phyloP scores from a whole-genome alignment of 2,888 invertebrate species.

The Malacosoma neustria region DNA sequence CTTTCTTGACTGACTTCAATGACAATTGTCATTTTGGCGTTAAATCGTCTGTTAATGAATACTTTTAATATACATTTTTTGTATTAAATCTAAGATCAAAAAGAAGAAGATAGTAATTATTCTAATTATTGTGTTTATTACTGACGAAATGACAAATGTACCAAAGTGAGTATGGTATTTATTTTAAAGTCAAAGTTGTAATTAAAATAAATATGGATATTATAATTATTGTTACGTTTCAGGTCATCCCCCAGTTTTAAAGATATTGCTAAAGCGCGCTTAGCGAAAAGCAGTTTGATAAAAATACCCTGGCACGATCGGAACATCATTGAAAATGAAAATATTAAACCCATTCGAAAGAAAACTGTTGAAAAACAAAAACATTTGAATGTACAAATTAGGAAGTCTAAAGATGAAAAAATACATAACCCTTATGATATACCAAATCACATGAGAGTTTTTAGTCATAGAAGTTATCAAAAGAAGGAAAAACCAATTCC shows the following conservation, averaged over 20 bases:
- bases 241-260: slow-evolving; percentile 11
- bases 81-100: too few species aligned
- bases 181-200: too few species aligned
- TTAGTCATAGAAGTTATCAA: slow-evolving; percentile 9
- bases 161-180: too few species aligned
- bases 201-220: too few species aligned
- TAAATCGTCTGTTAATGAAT: too few species aligned
- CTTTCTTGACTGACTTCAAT: too few species aligned
- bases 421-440: slow-evolving; percentile 20
- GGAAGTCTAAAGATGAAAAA: slow-evolving; percentile 8
- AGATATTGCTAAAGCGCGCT: slow-evolving; percentile 11
- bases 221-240: background rate
- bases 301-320: slow-evolving; percentile 10
- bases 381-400: slow-evolving; percentile 8
- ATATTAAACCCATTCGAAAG: slow-evolving; percentile 6
- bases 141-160: too few species aligned
- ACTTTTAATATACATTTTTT: too few species aligned
- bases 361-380: slow-evolving; percentile 5
- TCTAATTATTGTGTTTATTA: too few species aligned
- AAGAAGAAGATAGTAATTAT: too few species aligned
- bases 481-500: slow-evolving; percentile 16
- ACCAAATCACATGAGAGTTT: slow-evolving; percentile 15
- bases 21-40: too few species aligned
- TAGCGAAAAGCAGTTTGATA: slow-evolving; percentile 10
- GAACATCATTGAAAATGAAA: slow-evolving; percentile 10